Conservation (phyloP, 2,888 invertebrate genomes). For the Strigamia crassipes region DNA sequence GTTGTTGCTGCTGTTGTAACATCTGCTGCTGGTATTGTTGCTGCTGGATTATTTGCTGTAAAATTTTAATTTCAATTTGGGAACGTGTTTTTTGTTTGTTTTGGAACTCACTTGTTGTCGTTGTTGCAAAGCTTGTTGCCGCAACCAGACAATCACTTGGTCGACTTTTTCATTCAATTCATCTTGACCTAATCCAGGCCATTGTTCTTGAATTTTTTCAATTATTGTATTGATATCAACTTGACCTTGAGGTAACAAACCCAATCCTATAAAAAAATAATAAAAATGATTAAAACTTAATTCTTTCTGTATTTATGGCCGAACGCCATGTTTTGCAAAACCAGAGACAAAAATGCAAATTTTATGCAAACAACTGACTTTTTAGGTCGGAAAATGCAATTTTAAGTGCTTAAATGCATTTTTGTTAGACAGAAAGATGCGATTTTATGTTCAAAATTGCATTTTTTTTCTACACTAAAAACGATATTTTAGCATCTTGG, state of each 20-base stretch:
- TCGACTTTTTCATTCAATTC: conserved; percentile 44
- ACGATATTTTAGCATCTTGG: no score
- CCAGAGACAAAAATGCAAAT: no score
- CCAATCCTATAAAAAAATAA: conserved; percentile 41
- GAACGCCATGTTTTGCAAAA: no score
- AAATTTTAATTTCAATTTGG: neutral
- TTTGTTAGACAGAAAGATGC: no score
- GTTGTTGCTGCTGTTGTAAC: conserved; percentile 25
- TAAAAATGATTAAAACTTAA: neutral
- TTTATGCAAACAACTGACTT: no score
- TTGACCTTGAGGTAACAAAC: conserved; percentile 21
- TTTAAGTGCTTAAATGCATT: no score
- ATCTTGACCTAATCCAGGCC: conserved; percentile 44
- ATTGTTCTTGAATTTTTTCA: conserved; percentile 46
- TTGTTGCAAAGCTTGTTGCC: conserved; percentile 41
- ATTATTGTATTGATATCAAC: conserved; percentile 45
- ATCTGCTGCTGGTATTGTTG: conserved; percentile 38
- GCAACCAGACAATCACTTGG: conserved; percentile 43
- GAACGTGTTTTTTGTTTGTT: neutral
- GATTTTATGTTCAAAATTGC: no score
- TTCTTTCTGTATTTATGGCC: neutral
- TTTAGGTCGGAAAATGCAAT: no score
- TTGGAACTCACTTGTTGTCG: neutral
- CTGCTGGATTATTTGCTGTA: conserved; percentile 45
- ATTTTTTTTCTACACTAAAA: no score